These are phyloP conservation scores for Macrotus californicus DNA, from an alignment of 2,113 vertebrate genomes.

Conservation along the genomic window DNA sequence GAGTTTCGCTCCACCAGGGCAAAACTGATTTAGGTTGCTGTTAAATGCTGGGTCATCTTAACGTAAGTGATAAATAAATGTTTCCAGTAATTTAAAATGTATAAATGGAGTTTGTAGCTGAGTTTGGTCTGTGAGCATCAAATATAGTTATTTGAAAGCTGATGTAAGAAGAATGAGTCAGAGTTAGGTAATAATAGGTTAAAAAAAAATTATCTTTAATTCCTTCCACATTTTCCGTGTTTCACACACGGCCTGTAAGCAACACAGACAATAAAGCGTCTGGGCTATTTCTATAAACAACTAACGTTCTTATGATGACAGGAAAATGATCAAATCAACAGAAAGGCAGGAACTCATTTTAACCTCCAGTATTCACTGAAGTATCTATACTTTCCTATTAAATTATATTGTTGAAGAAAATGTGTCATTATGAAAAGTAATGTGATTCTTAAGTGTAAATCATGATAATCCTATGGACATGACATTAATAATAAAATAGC, in stretches of 20 bases:
- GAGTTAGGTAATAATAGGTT: background rate
- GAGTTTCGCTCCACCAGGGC: background rate
- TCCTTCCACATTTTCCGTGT: background rate
- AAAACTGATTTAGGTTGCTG: background rate
- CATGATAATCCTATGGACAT: background rate
- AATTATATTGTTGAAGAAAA: constrained; percentile 13
- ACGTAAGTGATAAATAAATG: background rate
- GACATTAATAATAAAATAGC: constrained; percentile 17
- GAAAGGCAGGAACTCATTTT: constrained; percentile 32
- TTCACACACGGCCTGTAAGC: background rate
- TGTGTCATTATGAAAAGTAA: background rate
- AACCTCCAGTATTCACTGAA: background rate
- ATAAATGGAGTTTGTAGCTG: background rate
- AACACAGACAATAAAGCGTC: background rate
- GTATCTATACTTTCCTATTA: background rate
- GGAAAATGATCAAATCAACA: background rate
- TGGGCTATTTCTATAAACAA: background rate
- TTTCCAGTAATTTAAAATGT: background rate
- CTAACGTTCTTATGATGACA: background rate
- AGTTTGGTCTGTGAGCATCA: background rate
- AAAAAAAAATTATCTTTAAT: background rate
- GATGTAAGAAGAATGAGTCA: background rate
- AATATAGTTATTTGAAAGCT: background rate
- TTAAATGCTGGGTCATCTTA: background rate
- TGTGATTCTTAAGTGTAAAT: constrained; percentile 8